Conservation (phyloP, 2,888 invertebrate genomes). For the Polydrusus tereticollis region DNA sequence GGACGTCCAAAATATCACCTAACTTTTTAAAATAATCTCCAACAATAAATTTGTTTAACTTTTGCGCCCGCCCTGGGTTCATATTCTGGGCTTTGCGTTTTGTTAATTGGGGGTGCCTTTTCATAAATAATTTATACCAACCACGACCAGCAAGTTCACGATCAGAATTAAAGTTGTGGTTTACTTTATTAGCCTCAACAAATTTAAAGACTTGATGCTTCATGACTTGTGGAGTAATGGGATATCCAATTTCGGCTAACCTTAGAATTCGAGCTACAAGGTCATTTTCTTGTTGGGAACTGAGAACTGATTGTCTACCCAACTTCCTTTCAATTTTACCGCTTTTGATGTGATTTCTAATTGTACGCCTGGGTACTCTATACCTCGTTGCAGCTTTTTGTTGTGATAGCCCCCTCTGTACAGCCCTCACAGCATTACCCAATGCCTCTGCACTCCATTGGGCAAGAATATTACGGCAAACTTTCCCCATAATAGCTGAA, state of each 20-base stretch:
- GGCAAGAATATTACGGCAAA: not conserved
- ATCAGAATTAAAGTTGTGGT: not conserved
- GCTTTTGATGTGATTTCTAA: slow-evolving; percentile 3
- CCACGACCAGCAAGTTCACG: not conserved
- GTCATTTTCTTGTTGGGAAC: not conserved
- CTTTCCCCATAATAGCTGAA: not conserved
- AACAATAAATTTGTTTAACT: too few relatives aligned
- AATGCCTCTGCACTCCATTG: not conserved
- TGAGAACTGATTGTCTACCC: not conserved
- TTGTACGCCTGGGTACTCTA: not conserved
- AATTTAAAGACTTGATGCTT: slow-evolving; percentile 8
- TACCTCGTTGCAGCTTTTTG: not conserved
- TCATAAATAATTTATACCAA: too few relatives aligned
- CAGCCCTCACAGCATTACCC: not conserved
- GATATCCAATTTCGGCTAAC: slow-evolving; percentile 1
- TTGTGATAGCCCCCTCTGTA: not conserved
- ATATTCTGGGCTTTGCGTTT: too few relatives aligned
- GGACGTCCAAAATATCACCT: too few relatives aligned
- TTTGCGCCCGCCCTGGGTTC: too few relatives aligned
- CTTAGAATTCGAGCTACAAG: slow-evolving; percentile 2
- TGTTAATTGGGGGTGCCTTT: too few relatives aligned
- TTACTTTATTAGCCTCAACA: slow-evolving; percentile 2
- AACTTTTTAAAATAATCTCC: too few relatives aligned
- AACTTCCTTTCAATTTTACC: slow-evolving; percentile 3
- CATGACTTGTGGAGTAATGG: slow-evolving; percentile 10